Base-by-base conservation (phyloP, 2,113 vertebrate genomes). In the Nothobranchius kuhntae region DNA sequence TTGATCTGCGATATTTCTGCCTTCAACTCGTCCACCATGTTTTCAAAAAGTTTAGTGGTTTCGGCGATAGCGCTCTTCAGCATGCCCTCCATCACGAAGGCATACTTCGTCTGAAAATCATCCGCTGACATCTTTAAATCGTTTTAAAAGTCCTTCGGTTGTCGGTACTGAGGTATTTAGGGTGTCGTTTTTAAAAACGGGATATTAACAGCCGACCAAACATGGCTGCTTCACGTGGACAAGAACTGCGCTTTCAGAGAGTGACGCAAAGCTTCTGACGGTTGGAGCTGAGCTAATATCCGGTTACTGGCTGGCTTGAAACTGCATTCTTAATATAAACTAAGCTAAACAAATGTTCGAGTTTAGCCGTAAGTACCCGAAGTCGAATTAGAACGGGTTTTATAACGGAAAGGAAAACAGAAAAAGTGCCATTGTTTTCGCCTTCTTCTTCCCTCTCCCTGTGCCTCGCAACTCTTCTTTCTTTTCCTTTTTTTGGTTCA, bases 41-140 rank as follows among this genome's bases (percentile, higher is more conserved):
- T 86, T 75, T 92, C 85, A 60, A 91, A 92, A 86, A 92, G 89
- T 89, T 89, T 88, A 1, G 83, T 91, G 4, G 91, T 90, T 69
- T 93, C 92, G 0, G 81, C 81, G 3, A 92, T 71, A 0, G 90
- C 88, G 5, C 73, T 78, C 57, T 85, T 87, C 1, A 93, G 64
- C 62, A 92, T 80, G 10, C 55, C 75, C 65, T 92, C 89, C 91
- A 93, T 92, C 0, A 90, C 76, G 1, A 84, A 81, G 13, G 90
- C 56, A 55, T 90, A 91, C 53, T 89, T 89, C 1, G 60, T 64
- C 63, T 90, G 86, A 36, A 92, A 90, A 17, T 87, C 87, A 6
- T 66, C 85, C 46, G 73, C 56, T 1, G 87, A 87, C 90, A 91
- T 91, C 3, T 67, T 77, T 17, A 1, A 15, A 5, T 13, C 2